Percentiles rank a stretch among this genome's conserved stretches.
Evolutionary conservation across 2,113 vertebrate species (phyloP).

Genomic region (Gobiocypris rarus): DNA sequence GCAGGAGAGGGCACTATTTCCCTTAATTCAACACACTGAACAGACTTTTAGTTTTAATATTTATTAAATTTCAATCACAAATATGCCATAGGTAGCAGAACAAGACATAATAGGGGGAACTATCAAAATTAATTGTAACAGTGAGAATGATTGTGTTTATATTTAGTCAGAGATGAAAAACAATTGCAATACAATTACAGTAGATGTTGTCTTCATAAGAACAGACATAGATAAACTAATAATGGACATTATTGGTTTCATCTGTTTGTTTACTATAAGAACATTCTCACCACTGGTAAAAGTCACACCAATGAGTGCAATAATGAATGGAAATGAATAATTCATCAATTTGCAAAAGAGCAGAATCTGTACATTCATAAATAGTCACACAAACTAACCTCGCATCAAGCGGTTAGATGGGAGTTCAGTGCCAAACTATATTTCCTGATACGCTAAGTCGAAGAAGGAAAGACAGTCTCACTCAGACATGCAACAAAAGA

Average conservation of each 20-base stretch:
- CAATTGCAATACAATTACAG: constrained; percentile 13
- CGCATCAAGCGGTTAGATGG: constrained; percentile 56
- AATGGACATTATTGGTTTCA: constrained; percentile 39
- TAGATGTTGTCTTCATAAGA: constrained; percentile 28
- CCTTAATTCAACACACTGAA: not conserved
- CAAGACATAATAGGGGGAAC: not conserved
- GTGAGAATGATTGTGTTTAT: not conserved
- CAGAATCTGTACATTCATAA: constrained; percentile 69
- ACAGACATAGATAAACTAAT: constrained; percentile 46
- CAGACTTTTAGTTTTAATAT: constrained; percentile 1
- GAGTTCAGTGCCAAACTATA: constrained; percentile 52
- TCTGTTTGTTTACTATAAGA: constrained; percentile 40
- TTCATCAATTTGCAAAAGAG: constrained; percentile 50
- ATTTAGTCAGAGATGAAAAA: constrained; percentile 21
- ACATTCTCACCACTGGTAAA: constrained; percentile 1
- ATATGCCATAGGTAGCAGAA: constrained; percentile 33
- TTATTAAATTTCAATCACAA: constrained; percentile 54
- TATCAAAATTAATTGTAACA: constrained; percentile 28
- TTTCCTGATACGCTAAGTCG: constrained; percentile 46
- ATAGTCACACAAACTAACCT: constrained; percentile 62
- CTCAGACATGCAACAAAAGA: constrained; percentile 31
- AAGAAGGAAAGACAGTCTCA: not conserved
- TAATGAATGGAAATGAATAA: constrained; percentile 39
- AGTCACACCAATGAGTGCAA: constrained; percentile 41
- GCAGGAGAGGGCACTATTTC: not conserved